Evolutionary conservation across 2,797 vertebrate species (phyloP), one percentile per base, ranked within the genome.

Genomic region (Allobates femoralis): DNA sequence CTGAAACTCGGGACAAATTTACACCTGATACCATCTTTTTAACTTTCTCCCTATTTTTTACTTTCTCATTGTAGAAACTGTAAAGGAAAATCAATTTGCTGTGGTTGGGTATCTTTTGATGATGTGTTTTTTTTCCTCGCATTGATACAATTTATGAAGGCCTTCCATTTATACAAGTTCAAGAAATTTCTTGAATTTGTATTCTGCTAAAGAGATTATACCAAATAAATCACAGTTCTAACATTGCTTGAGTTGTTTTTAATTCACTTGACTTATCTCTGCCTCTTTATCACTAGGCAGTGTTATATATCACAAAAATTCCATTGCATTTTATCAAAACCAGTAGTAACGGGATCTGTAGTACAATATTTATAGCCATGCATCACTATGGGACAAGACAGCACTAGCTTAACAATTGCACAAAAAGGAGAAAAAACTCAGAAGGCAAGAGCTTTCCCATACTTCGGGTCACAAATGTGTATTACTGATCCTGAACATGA

Each of bases 21-120:
- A n/a, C 32, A 30, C 34, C 32, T 60, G 76, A 79, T 79, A 79
- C 55, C 53, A 79, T 79, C 55, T 79, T 79, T 60, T 28, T 34
- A 60, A 79, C 55, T 60, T 79, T 79, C 30, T 34, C 28, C 32
- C 30, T 30, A 58, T 55, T 79, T 76, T 78, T 28, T 28, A 21
- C 55, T 78, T 56, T 79, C 6, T 58, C 12, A 56, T 58, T 60
- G 76, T 37, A 32, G 53, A 23, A 79, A 56, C 32, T 58, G 55
- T 32, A 79, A 34, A 60, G n/a, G 26, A 79, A 79, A 79, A 79
- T 79, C 76, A 79, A 79, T 79, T 79, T 79, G n/a, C 53, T 19
- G 32, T 79, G 30, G 53, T 79, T 58, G 37, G 30, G 76, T 60
- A 79, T 79, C 76, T 79, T 23, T 60, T 41, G 67, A 71, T 71